phyloP scores from a whole-genome alignment of 2,113 vertebrate genomes.

The Clarias magur region DNA sequence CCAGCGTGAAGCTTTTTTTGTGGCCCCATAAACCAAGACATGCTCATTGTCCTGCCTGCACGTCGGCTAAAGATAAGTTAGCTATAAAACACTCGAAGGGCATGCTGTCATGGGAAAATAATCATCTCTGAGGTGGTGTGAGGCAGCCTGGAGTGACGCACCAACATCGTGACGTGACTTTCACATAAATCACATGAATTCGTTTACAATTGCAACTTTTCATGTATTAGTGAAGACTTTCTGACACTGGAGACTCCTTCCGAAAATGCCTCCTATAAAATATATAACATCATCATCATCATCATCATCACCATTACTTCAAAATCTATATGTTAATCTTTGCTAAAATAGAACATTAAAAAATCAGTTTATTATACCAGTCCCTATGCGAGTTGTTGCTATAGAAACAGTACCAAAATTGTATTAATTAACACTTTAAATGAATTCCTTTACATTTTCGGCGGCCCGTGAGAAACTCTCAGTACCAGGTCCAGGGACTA shows the following conservation, averaged over 20 bases:
- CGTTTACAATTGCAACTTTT: background rate
- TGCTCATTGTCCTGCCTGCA: background rate
- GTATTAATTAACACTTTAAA: background rate
- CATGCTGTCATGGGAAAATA: background rate
- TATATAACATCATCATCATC: background rate
- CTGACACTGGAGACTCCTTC: background rate
- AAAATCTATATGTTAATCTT: background rate
- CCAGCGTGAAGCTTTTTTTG: background rate
- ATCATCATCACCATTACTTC: background rate
- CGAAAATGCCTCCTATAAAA: background rate
- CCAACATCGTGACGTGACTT: background rate
- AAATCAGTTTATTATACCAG: background rate
- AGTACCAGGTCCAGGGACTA: background rate
- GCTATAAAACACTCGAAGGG: background rate
- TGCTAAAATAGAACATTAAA: background rate
- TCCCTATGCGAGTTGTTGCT: background rate
- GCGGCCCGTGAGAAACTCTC: background rate
- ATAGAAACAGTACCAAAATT: background rate
- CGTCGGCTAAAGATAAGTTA: background rate
- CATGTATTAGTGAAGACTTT: background rate
- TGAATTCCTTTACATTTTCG: background rate
- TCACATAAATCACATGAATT: background rate
- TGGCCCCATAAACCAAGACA: background rate
- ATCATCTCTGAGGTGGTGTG: background rate
- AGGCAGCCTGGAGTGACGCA: background rate